These are phyloP conservation scores for Callipepla squamata DNA, from an alignment of 2,113 vertebrate genomes.

Conservation along the genomic window DNA sequence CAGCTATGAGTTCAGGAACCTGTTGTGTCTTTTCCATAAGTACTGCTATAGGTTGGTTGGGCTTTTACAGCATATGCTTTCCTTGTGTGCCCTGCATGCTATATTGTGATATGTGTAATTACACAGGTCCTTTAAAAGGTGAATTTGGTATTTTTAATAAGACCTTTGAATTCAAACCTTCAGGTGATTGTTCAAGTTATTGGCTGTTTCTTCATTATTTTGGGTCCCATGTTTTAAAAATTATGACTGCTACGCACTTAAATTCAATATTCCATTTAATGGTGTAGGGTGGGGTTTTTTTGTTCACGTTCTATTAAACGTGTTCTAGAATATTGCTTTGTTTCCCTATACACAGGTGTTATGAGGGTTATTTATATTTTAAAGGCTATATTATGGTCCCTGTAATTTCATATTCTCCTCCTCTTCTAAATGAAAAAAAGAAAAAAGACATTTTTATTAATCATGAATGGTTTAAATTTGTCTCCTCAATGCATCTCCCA, in stretches of 20 bases:
- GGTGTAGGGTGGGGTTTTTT: neutral
- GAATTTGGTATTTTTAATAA: slow-evolving; percentile 52
- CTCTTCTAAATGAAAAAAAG: slow-evolving; percentile 5
- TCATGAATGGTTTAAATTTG: slow-evolving; percentile 50
- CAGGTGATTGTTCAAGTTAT: slow-evolving; percentile 51
- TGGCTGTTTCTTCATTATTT: slow-evolving; percentile 57
- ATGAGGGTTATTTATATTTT: slow-evolving; percentile 38
- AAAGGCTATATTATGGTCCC: slow-evolving; percentile 4
- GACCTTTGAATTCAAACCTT: slow-evolving; percentile 40
- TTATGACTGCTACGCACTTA: slow-evolving; percentile 24
- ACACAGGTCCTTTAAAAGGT: slow-evolving; percentile 19
- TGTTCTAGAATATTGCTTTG: slow-evolving; percentile 33
- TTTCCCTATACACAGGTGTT: slow-evolving; percentile 6
- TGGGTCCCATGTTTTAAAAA: slow-evolving; percentile 40
- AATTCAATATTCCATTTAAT: slow-evolving; percentile 37
- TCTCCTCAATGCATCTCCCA: slow-evolving; percentile 59
- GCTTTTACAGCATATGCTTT: neutral
- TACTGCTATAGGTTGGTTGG: neutral
- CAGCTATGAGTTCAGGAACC: neutral
- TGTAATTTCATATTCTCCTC: slow-evolving; percentile 55
- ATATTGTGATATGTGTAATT: neutral
- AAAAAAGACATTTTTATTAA: neutral
- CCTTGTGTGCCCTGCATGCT: neutral
- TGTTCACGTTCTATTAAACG: slow-evolving; percentile 25
- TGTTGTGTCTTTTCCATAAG: neutral